Evolutionary conservation across 2,113 vertebrate species (phyloP).

Genomic region (Meriones unguiculatus): DNA sequence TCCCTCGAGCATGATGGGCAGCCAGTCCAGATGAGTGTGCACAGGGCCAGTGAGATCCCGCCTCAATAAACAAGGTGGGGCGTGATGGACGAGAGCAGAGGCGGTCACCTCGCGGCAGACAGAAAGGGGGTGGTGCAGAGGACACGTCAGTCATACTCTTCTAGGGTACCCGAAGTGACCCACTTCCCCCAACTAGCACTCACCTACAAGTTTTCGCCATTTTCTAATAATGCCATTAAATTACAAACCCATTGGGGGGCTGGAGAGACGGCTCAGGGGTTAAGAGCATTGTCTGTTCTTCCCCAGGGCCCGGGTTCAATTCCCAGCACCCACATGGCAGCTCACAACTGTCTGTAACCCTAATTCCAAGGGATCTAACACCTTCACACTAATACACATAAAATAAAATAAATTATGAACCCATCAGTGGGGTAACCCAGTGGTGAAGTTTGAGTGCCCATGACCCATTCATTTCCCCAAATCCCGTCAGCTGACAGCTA

Average conservation of each 20-base stretch:
- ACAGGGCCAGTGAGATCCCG: neutral
- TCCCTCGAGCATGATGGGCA: neutral
- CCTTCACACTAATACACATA: no score
- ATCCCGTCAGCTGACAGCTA: neutral
- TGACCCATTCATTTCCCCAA: neutral
- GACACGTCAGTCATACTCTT: neutral
- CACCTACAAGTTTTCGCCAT: neutral
- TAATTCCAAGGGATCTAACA: no score
- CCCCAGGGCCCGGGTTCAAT: no score
- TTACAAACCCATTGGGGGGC: no score
- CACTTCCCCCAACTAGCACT: neutral
- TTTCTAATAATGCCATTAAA: no score
- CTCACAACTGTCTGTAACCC: no score
- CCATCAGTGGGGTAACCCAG: no score
- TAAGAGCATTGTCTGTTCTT: no score
- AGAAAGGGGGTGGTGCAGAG: neutral
- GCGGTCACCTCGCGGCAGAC: neutral
- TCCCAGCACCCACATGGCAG: no score
- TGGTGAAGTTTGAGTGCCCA: neutral
- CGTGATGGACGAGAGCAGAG: neutral
- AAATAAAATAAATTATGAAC: no score
- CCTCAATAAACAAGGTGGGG: neutral
- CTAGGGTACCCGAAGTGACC: neutral
- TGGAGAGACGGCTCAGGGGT: no score
- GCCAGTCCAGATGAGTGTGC: neutral